Evolutionary conservation across 1,140 invertebrate species (phyloP), one percentile per base, ranked within the genome.

Genomic region (Drosophila busckii): DNA sequence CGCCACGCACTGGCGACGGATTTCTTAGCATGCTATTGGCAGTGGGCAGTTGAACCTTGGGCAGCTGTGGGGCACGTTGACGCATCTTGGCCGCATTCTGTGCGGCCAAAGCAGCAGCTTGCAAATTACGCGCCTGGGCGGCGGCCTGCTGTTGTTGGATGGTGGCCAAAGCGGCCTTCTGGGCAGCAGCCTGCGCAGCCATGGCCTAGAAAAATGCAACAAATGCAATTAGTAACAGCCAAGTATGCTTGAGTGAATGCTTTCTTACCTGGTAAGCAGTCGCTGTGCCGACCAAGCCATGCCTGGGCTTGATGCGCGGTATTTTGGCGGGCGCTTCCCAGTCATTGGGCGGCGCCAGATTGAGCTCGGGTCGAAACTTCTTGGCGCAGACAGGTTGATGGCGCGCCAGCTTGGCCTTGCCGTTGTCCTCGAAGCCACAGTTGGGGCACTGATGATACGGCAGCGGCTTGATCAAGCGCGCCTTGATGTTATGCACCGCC

Each of bases 301-400:
- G 86, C 3, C 85, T 44, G 4, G 86, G 85, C 49, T 87, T 87
- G 10, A 87, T 87, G 8, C 85, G 61, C 19, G 95, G 94, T 88
- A 97, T 96, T 88, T 97, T 97, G 2, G 95, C 95, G 2, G 96
- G 96, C 1, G 95, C 94, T 84, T 97, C 95, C 94, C 95, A 97
- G 82, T 97, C 95, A 4, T 92, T 88, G 0, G 94, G 92, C 3
- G 96, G 95, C 59, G 94, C 92, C 56, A 96, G 73, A 86, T 97
- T 97, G 17, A 92, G 89, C 45, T 96, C 95, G 0, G 94, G 92
- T 85, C 95, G 93, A 87, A 97, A 98, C 86, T 96, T 96, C 88
- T 97, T 97, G 9, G 92, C 90, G 88, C 97, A 98, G 2, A 95
- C 93, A n/a, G 94, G 90, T 53, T 94, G 90, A 89, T 98, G 97